Base-by-base conservation (phyloP, 2,797 vertebrate genomes). In the Acipenser transmontanus region DNA sequence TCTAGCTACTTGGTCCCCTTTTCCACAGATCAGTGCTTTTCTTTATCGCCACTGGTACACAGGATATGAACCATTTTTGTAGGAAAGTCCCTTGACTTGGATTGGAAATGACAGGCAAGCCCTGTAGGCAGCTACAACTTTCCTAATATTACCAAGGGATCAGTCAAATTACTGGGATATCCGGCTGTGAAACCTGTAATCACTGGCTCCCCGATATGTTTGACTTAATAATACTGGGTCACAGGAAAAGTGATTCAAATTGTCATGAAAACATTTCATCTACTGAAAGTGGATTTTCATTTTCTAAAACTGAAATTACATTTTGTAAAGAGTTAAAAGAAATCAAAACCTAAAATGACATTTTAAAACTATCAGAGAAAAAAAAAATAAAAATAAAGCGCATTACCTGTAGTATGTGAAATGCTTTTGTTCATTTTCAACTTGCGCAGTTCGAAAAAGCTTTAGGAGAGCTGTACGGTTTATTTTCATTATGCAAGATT, bases 131-230 rank as follows among this genome's bases (percentile, higher is more conserved):
- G 11, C 62, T 34, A 34, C 3, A 48, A 63, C 68, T 54, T 12
- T 70, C 50, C 69, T 14, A 74, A 80, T 77, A 74, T 66, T 67
- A 80, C 77, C 72, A 61, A 64, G 63, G 65, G 63, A 69, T 71
- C 76, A 11, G 62, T 10, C 49, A 20, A 61, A 59, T 47, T 49
- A 61, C 70, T 12, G 10, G 71, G 70, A 71, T 75, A 78, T 76
- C 68, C 34, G 49, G 47, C 9, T 17, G 34, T 8, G 62, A 50
- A 49, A 49, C 54, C 17, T 48, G 11, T 47, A 61, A 47, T 12
- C 60, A 9, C 47, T 7, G 34, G 60, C 47, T 61, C 12, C 1
- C 9, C 6, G 54, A 57, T n/a, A 57, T 57, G 12, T 11, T n/a
- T 57, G 54, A 57, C 9, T 13, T 13, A 13, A 57, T 57, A n/a